These are phyloP conservation scores for Gadopsis marmoratus DNA, from an alignment of 2,797 vertebrate species.

Conservation along the genomic window DNA sequence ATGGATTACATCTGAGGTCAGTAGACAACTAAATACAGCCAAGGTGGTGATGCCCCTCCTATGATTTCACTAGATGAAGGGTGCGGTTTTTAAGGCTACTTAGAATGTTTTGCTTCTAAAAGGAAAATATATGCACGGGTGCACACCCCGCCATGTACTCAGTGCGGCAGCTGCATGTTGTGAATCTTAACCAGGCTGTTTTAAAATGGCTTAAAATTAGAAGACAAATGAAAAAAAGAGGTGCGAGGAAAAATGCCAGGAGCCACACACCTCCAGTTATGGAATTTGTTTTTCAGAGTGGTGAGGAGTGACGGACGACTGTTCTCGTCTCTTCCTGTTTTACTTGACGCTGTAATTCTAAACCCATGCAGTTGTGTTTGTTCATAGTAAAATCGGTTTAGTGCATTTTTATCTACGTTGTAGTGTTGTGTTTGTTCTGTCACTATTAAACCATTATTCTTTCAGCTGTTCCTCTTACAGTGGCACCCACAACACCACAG, in stretches of 20 bases:
- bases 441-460: constrained; percentile 26
- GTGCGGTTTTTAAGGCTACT: constrained; percentile 75
- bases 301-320: constrained; percentile 34
- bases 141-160: constrained; percentile 35
- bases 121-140: constrained; percentile 75
- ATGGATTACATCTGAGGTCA: constrained; percentile 84
- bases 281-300: constrained; percentile 58
- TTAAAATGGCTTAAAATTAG: constrained; percentile 63
- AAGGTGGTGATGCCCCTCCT: constrained; percentile 83
- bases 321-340: constrained; percentile 62
- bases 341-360: constrained; percentile 34
- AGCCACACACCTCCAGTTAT: constrained; percentile 69
- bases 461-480: constrained; percentile 16
- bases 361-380: constrained; percentile 36
- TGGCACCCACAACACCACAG: constrained; percentile 29
- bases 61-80: constrained; percentile 77
- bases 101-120: constrained; percentile 76
- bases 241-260: constrained; percentile 51
- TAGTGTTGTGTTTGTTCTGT: constrained; percentile 38
- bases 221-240: constrained; percentile 72
- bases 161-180: constrained; percentile 73
- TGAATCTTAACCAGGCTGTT: constrained; percentile 78
- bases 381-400: constrained; percentile 11
- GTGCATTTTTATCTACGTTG: constrained; percentile 7
- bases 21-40: constrained; percentile 86